Base-by-base conservation (phyloP, 2,113 vertebrate species). In the Tragelaphus imberbis region DNA sequence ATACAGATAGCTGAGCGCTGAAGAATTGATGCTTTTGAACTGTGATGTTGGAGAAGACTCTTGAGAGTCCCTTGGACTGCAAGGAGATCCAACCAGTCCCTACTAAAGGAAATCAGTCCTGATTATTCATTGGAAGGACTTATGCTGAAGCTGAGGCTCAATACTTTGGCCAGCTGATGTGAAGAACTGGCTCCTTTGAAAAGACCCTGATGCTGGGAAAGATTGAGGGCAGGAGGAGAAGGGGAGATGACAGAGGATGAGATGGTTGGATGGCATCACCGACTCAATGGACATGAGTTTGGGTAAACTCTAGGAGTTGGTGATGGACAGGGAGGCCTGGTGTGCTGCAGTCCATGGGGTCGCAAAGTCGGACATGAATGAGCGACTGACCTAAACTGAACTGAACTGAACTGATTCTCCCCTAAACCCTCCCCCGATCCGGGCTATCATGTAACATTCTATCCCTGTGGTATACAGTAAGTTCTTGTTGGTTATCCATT, bases 301-400 rank as follows among this genome's bases (percentile, higher is more conserved):
- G 33, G 17, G 33, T 21, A 36, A 68, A 36, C 17, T 68, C 17
- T 1, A 0, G 16, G 33, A 21, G 7, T n/a, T 68, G 33, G 33
- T 68, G 17, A 36, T 0, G 2, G 19, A 71, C n/a, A 71, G 65
- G n/a, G n/a, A 71, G n/a, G 65, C 65, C n/a, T 71, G 65, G n/a
- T 1, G 0, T 36, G 65, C 65, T 71, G 9, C n/a, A 71, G 9
- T 71, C n/a, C 19, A 23, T 36, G 19, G 19, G 19, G 19, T 36
- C 0, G 1, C n/a, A 71, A 71, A 49, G 10, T 71, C 5, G 0
- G 68, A 71, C n/a, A 71, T 0, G 2, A 71, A 19, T 71, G 19
- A 71, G 19, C 0, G 9, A 71, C 10, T 71, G n/a, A 65, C n/a
- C 33, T 65, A 33, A 17, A 17, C 15, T 65, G 15, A 71, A 23